Conservation (phyloP, 35 echinoderm and acorn worm species). For the Ophioderma brevispina region DNA sequence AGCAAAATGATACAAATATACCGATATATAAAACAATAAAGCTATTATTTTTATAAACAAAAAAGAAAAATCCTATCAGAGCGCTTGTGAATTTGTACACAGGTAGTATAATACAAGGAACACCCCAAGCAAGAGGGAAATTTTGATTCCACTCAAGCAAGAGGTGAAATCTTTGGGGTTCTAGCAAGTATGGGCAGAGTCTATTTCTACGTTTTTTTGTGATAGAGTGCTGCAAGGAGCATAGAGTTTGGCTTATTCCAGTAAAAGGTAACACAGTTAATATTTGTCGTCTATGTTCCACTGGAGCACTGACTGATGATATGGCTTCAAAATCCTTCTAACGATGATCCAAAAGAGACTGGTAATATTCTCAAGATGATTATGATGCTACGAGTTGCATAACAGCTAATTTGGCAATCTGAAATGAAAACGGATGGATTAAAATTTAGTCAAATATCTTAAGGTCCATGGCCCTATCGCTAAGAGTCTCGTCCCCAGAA, state of each 20-base stretch:
- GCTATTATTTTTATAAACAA: slow-evolving; percentile 59
- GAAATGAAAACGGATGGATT: neutral
- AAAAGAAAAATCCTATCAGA: slow-evolving; percentile 24
- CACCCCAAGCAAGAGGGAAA: neutral
- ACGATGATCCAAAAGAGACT: neutral
- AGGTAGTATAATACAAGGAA: neutral
- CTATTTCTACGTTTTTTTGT: neutral
- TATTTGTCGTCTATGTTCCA: too few species aligned
- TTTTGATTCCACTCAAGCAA: neutral
- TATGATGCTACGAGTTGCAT: neutral
- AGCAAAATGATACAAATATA: slow-evolving; percentile 89
- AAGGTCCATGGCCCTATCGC: too few species aligned
- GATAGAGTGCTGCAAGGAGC: neutral
- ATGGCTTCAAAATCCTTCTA: neutral
- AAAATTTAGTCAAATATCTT: too few species aligned
- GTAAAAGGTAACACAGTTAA: too few species aligned
- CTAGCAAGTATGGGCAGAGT: neutral
- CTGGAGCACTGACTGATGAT: too few species aligned
- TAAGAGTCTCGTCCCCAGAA: too few species aligned
- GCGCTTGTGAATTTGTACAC: slow-evolving; percentile 5
- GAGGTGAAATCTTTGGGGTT: neutral
- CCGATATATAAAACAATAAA: slow-evolving; percentile 88
- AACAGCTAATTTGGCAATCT: slow-evolving; percentile 1
- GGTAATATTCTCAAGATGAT: neutral
- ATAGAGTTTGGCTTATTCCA: neutral